A percentile compares a stretch with the other conserved stretches of the same genome.
Evolutionary conservation across 2,888 invertebrate genomes (phyloP).

Genomic region (Aphodius sticticus): DNA sequence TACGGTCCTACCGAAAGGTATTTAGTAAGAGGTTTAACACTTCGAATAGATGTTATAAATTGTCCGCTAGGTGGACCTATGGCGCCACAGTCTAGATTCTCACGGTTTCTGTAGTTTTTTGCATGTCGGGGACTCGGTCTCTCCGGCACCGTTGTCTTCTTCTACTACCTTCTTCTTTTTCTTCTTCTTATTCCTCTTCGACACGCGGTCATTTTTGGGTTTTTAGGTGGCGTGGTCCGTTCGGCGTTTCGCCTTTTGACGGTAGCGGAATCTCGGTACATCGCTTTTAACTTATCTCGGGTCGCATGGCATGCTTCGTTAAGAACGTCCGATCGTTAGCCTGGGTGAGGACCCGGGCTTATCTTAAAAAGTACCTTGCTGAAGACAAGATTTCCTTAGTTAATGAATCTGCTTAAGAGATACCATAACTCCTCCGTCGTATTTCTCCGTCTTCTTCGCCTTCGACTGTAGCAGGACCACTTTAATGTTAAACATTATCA

Average conservation of each 20-base stretch:
- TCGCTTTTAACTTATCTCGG: conserved; percentile 56
- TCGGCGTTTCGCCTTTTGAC: conserved; percentile 51
- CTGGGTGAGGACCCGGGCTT: conserved; percentile 45
- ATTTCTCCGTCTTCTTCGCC: conserved; percentile 5
- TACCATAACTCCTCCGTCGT: conserved; percentile 45
- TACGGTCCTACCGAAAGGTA: no score
- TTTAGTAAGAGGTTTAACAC: neutral
- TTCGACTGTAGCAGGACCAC: neutral
- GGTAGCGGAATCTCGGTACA: conserved; percentile 60
- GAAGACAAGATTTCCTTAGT: conserved; percentile 51
- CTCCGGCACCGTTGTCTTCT: conserved; percentile 11
- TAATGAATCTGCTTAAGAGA: conserved; percentile 54
- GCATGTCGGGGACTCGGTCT: neutral
- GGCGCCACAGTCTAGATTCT: conserved; percentile 22
- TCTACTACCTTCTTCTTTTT: conserved; percentile 23
- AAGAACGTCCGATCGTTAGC: conserved; percentile 55
- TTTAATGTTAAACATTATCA: conserved; percentile 22
- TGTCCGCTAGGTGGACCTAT: neutral
- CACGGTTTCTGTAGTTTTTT: conserved; percentile 30
- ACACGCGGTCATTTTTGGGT: conserved; percentile 19
- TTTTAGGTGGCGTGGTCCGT: neutral
- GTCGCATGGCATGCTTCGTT: conserved; percentile 48
- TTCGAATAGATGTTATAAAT: neutral
- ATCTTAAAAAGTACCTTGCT: conserved; percentile 50
- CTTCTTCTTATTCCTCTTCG: neutral